These are phyloP conservation scores for Lysandra bellargus DNA, from an alignment of 2,888 invertebrate genomes.

Conservation along the genomic window DNA sequence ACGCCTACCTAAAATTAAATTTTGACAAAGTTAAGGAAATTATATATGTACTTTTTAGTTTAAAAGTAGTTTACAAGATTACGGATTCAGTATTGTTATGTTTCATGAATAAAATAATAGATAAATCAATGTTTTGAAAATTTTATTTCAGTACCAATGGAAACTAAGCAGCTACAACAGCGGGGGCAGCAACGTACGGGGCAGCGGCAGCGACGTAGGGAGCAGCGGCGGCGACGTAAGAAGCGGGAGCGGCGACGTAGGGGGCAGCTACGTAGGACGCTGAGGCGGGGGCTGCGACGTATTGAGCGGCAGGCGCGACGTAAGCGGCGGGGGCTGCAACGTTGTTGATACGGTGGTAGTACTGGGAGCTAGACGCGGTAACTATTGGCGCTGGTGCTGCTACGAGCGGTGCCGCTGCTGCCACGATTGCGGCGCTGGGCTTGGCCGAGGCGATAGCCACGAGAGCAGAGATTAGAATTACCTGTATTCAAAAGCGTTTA, in stretches of 20 bases:
- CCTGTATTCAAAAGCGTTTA: background rate
- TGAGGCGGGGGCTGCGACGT: slow-evolving; percentile 46
- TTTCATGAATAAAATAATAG: background rate
- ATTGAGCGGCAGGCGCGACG: slow-evolving; percentile 53
- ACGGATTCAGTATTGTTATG: too few species aligned
- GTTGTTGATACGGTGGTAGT: slow-evolving; percentile 84
- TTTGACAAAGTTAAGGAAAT: too few species aligned
- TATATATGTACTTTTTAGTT: too few species aligned
- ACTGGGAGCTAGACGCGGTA: slow-evolving; percentile 85
- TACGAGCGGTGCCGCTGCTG: slow-evolving; percentile 37
- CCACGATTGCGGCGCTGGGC: slow-evolving; percentile 52
- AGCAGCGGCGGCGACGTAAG: slow-evolving; percentile 49
- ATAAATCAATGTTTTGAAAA: background rate
- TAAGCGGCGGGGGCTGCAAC: slow-evolving; percentile 68
- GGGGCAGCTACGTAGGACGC: slow-evolving; percentile 51
- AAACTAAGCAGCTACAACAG: slow-evolving; percentile 44
- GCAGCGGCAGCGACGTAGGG: slow-evolving; percentile 48
- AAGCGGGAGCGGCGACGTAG: slow-evolving; percentile 52
- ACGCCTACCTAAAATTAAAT: too few species aligned
- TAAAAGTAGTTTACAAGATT: too few species aligned
- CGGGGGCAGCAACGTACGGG: slow-evolving; percentile 41
- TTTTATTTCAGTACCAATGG: slow-evolving; percentile 16
- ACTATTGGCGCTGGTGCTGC: slow-evolving; percentile 76
- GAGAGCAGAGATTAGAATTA: background rate
- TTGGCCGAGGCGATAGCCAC: slow-evolving; percentile 65